Evolutionary conservation across 2,888 invertebrate genomes (phyloP).

Genomic region (Eulithis testata): DNA sequence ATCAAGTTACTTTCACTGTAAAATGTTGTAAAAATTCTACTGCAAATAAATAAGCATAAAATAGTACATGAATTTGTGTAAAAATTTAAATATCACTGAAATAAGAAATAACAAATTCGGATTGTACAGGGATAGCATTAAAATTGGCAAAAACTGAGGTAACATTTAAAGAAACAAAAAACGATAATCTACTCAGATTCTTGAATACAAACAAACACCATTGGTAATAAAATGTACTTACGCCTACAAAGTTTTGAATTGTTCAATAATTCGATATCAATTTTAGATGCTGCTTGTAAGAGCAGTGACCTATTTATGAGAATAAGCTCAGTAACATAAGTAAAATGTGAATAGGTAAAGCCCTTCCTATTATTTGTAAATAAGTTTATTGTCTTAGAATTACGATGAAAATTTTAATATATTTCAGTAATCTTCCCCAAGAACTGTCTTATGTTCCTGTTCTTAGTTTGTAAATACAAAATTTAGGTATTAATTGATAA

Average conservation of each 20-base stretch:
- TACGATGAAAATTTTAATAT: conserved; percentile 76
- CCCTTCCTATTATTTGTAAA: conserved; percentile 73
- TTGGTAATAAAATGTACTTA: conserved; percentile 44
- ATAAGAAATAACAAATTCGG: conserved; percentile 76
- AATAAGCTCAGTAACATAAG: conserved; percentile 73
- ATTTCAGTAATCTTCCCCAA: conserved; percentile 77
- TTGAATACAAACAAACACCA: conserved; percentile 38
- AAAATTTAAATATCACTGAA: conserved; percentile 35
- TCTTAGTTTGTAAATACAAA: conserved; percentile 79
- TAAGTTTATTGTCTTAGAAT: conserved; percentile 67
- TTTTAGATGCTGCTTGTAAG: conserved; percentile 65
- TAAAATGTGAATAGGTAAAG: conserved; percentile 72
- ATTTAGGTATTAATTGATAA: conserved; percentile 60
- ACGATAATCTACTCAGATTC: conserved; percentile 12
- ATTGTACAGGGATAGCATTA: conserved; percentile 81
- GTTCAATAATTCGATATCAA: conserved; percentile 16
- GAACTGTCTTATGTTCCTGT: conserved; percentile 84
- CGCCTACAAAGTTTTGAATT: conserved; percentile 50
- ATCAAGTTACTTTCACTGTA: background rate
- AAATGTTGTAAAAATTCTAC: conserved; percentile 9
- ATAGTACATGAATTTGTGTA: conserved; percentile 33
- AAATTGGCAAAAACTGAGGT: conserved; percentile 20
- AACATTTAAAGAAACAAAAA: conserved; percentile 47
- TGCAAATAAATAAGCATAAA: conserved; percentile 19
- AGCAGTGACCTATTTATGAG: conserved; percentile 66